Evolutionary conservation across 2,888 invertebrate genomes (phyloP), one percentile per base, ranked within the genome.

Genomic region (Limnephilus lunatus): DNA sequence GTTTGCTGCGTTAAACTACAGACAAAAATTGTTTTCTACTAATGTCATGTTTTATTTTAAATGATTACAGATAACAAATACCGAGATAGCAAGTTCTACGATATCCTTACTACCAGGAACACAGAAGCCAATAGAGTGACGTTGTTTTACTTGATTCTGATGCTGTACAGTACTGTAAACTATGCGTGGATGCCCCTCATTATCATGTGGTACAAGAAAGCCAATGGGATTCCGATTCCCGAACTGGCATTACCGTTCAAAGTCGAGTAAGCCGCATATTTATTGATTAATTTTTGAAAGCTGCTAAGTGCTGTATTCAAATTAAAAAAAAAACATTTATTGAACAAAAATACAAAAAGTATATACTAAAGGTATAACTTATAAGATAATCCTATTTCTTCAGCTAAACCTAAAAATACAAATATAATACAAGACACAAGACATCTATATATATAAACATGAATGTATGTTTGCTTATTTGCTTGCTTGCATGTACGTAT

Each of bases 221-320:
- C 30, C 11, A n/a, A 9, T 83, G 89, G 89, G 12, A 30, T 89
- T 19, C 80, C 83, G 12, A 80, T 89, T 39, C 15, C 83, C 2
- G 19, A 53, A 11, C 39, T 91, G 4, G 39, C 31, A 25, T 44
- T 91, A 15, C 91, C 91, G 3, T 80, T 89, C 39, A 91, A 90
- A 89, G 89, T 86, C 15, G 89, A 91, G 91, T 91, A 91, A 91
- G 91, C 89, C 15, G 9, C 30, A 30, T 4, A 15, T 53, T 2
- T 68, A n/a, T 32, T 82, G 82, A 82, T 82, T 82, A 32, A 83
- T 1, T 5, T 3, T 25, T 31, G 19, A 31, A 83, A 32, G 32
- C 7, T 32, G 19, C 30, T 19, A 35, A n/a, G 0, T 14, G 15
- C 14, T 48, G 15, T 15, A 44, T 44, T 44, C n/a, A n/a, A n/a